Conservation (phyloP, 2,113 vertebrate genomes). For the Noturus placidus region DNA sequence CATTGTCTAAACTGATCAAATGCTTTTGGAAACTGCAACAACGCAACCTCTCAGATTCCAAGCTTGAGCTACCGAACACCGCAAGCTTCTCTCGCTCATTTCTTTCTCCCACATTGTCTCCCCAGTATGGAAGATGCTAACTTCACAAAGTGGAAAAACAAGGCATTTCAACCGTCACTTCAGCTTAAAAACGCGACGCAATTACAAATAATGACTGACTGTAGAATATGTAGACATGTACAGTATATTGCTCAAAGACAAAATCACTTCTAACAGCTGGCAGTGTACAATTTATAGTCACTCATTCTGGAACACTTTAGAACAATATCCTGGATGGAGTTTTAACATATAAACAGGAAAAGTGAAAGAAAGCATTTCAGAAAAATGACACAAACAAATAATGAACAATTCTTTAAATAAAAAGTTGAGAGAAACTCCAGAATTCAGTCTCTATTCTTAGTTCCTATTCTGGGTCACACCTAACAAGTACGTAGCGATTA, state of each 20-base stretch:
- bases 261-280: slow-evolving; percentile 5
- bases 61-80: not conserved
- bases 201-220: not conserved
- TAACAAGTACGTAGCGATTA: not conserved
- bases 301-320: not conserved
- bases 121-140: not conserved
- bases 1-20: slow-evolving; percentile 17
- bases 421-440: not conserved
- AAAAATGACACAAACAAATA: not conserved
- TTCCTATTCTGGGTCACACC: not conserved
- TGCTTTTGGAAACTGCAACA: not conserved
- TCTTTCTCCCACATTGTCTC: not conserved
- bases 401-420: slow-evolving; percentile 13
- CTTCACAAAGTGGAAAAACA: not conserved
- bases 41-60: not conserved
- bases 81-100: not conserved
- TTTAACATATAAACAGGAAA: not conserved
- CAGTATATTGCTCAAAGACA: slow-evolving; percentile 8
- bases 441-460: not conserved
- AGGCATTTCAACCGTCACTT: not conserved
- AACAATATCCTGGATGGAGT: slow-evolving; percentile 11
- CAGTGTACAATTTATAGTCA: slow-evolving; percentile 9
- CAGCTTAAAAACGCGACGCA: not conserved
- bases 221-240: not conserved
- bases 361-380: not conserved